Evolutionary conservation across 2,888 invertebrate species (phyloP).

Genomic region (Cepaea hortensis): DNA sequence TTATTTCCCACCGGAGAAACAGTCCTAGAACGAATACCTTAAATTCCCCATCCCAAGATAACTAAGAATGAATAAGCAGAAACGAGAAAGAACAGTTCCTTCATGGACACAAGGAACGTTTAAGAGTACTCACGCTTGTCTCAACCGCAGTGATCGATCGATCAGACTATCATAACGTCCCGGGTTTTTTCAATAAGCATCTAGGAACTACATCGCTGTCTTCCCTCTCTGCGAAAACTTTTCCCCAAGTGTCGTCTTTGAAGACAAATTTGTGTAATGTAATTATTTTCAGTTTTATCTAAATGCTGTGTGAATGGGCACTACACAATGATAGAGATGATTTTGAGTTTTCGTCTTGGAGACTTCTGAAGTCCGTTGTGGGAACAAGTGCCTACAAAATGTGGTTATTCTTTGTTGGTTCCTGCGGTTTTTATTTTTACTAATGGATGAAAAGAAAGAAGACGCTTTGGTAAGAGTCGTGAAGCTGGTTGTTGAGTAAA

Average conservation of each 20-base stretch:
- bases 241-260: constrained; percentile 2
- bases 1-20: too few species aligned
- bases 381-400: neutral
- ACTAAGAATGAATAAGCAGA: neutral
- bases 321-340: constrained; percentile 1
- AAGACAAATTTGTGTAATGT: constrained; percentile 26
- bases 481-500: neutral
- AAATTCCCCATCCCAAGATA: neutral
- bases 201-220: constrained; percentile 7
- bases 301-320: neutral
- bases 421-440: neutral
- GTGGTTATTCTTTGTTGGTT: neutral
- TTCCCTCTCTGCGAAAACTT: neutral
- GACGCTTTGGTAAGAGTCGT: too few species aligned
- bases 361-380: neutral
- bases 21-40: neutral
- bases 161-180: neutral
- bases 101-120: neutral
- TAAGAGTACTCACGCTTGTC: constrained; percentile 18
- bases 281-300: constrained; percentile 12
- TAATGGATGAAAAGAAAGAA: neutral
- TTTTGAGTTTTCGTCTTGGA: neutral
- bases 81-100: neutral
- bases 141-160: constrained; percentile 10
- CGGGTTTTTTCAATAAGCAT: constrained; percentile 12